Evolutionary conservation across 2,113 vertebrate species (phyloP).

Genomic region (Antigone vipio): DNA sequence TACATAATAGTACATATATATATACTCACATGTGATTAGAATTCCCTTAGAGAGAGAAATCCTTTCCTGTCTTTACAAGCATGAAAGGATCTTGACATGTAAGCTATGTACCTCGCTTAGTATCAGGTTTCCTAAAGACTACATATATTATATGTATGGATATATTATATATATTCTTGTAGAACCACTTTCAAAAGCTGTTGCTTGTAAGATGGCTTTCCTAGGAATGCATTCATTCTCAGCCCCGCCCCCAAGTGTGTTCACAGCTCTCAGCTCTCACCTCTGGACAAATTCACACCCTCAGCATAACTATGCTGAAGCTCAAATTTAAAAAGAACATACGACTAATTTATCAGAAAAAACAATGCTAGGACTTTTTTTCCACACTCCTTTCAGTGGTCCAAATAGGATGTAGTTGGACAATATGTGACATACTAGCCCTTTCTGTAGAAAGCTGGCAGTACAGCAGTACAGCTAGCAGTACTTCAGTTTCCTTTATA

Average conservation of each 20-base stretch:
- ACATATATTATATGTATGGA: too few species aligned
- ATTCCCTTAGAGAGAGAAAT: not conserved
- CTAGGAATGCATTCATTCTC: not conserved
- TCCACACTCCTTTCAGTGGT: not conserved
- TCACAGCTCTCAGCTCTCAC: not conserved
- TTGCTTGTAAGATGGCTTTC: not conserved
- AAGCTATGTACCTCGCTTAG: not conserved
- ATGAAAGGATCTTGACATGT: not conserved
- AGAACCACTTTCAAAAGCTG: not conserved
- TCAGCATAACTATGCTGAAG: not conserved
- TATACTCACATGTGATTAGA: not conserved
- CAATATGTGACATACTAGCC: not conserved
- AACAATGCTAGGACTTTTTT: not conserved
- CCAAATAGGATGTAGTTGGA: not conserved
- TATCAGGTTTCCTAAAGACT: not conserved
- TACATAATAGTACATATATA: not conserved
- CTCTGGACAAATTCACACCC: not conserved
- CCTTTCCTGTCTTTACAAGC: not conserved
- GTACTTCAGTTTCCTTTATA: not conserved
- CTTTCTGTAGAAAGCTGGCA: not conserved
- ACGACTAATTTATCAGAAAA: not conserved
- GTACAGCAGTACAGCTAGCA: not conserved
- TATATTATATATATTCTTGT: not conserved
- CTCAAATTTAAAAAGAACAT: not conserved
- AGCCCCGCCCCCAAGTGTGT: accelerated